Evolutionary conservation across 2,797 vertebrate genomes (phyloP), one percentile per base, ranked within the genome.

Genomic region (Muraenolepis orangiensis): DNA sequence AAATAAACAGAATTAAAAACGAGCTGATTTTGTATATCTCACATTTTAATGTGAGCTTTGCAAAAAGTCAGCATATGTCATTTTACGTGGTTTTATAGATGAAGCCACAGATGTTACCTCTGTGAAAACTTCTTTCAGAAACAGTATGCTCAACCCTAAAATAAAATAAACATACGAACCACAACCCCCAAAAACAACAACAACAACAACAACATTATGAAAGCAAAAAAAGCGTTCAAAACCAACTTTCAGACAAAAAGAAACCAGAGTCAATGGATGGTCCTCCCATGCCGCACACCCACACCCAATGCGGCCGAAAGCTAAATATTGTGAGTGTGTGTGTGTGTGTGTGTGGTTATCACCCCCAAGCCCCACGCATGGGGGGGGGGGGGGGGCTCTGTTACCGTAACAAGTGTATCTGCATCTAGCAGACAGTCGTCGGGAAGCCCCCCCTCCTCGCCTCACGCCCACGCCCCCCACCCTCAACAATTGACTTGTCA

Each of bases 401-500:
- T n/a, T n/a, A n/a, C n/a, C n/a, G n/a, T 72, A 77, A 85, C 88
- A 91, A 89, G 73, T 75, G 89, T 94, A 90, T 93, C 94, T 90
- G 85, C 74, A 79, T 72, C 80, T 68, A 76, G 80, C 91, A 94
- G 94, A 82, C 86, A 81, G 89, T 84, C 78, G 89, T 86, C 75
- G 85, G 87, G 4, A n/a, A 86, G 91, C 89, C 85, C 86, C 93
- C 5, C 23, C 89, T 85, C 86, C 93, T 12, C 23, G 26, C 64
- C 94, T 93, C 94, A 79, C 31, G n/a, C 92, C 46, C n/a, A 6
- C 11, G 6, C 90, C 90, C 92, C 90, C 94, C 89, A 91, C 82
- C 84, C 87, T 86, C 70, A 76, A 94, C 95, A 96, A 96, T 94
- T 95, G 94, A 95, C 95, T 95, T 96, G 94, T 95, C 96, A 93